Base-by-base conservation (phyloP, 2,113 vertebrate genomes). In the Pluvialis apricaria region DNA sequence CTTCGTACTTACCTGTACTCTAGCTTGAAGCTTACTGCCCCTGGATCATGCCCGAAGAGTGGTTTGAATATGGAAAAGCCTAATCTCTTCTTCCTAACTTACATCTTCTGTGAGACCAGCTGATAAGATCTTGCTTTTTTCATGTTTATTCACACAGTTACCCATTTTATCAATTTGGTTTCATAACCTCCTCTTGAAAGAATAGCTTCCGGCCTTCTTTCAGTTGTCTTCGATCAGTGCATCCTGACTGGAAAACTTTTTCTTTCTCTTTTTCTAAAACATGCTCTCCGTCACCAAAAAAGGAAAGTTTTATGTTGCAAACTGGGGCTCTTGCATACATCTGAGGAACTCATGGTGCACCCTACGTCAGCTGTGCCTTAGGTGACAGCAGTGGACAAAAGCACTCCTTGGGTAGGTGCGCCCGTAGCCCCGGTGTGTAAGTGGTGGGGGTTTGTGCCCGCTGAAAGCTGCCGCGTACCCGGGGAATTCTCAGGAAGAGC, bases 291-390 rank as follows among this genome's bases (percentile, higher is more conserved):
- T 79, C 42, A 73, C 10, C 32, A 32, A 62, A 28, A 40, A 28
- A 40, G 60, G 16, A 28, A 44, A 3, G 1, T 28, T 82, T 77
- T 72, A 32, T 55, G 12, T 73, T 11, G 31, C n/a, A 31, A 36
- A 19, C 5, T 16, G 32, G 7, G 19, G 8, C n/a, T 83, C n/a
- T 62, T 28, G 9, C 1, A 0, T 51, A 4, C 5, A 29, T 9
- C 31, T 36, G 36, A 71, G 52, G 32, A 57, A 13, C 3, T 13
- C 2, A 0, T 2, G 1, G 13, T 36, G 29, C 4, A 1, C 29
- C 42, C n/a, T 29, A 1, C 1, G 0, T 44, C 38, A n/a, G 38
- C 25, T 32, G 0, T 25, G 34, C 4, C 0, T 31, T 47, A 73
- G 28, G 38, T n/a, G 60, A 71, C 29, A 13, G 55, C 38, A 42